Evolutionary conservation across 2,113 vertebrate genomes (phyloP), one percentile per base, ranked within the genome.

Genomic region (Scomber japonicus): DNA sequence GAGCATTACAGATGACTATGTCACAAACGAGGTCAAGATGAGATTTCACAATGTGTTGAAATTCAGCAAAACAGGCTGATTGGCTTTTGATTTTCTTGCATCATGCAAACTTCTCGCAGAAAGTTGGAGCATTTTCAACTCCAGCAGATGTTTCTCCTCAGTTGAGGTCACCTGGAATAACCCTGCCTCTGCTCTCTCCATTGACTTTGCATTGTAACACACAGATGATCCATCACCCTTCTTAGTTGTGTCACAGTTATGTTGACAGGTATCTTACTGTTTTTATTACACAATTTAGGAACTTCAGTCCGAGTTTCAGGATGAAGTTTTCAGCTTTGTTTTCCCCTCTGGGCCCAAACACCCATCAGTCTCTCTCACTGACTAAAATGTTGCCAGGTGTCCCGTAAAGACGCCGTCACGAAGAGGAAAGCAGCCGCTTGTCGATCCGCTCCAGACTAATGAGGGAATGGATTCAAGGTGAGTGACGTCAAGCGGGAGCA

Each of bases 341-440:
- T 51, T 31, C 27, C 11, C 53, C 21, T 56, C 53, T 11, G 55
- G 44, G 61, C 9, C 21, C 14, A 3, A 53, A 19, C 74, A 31
- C 35, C 53, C 2, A 2, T 64, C 82, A 66, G 51, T 55, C 40
- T 35, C 75, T 70, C 80, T 30, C 48, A 9, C 17, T 2, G 24
- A 19, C 31, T 21, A 87, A 90, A 91, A 83, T 7, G 75, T 48
- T 88, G 82, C 88, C 90, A 91, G 88, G 83, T 89, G 90, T 71
- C 71, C 71, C 60, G 24, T 85, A 78, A 83, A 89, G 68, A 77
- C 19, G 48, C 11, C 61, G 55, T 79, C 76, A 83, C 0, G 13
- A 57, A 72, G 71, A 71, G 71, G 54, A 79, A 68, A 56, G 66
- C 69, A 64, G 65, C 57, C 61, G 2, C 67, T 27, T 21, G 82